Base-by-base conservation (phyloP, 1,140 invertebrate genomes). In the Aphelenchoides avenae region DNA sequence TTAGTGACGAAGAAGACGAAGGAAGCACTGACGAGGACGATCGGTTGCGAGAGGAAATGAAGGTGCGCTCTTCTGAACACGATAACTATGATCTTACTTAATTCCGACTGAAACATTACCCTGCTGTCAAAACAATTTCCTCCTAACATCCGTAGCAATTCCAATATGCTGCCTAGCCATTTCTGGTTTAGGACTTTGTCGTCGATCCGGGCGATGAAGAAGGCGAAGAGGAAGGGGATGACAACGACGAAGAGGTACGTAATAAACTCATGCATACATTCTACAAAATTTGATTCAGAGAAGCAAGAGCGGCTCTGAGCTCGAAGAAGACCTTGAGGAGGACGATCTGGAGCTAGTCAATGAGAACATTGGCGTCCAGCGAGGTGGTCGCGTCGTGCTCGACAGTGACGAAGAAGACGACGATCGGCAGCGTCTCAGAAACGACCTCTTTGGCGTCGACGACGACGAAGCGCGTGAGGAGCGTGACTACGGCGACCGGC, bases 261-360 rank as follows among this genome's bases (percentile, higher is more conserved):
- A 73, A 74, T 55, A 58, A 66, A 6, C 73, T 73, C 60, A 9
- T 30, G 1, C 3, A 20, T n/a, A n/a, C n/a, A n/a, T n/a, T n/a
- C n/a, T n/a, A n/a, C n/a, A n/a, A n/a, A n/a, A n/a, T n/a, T 26
- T 31, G 31, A 40, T 66, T 39, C 33, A 60, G 63, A 57, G 58
- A 58, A 57, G 57, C 29, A 44, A 70, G 72, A 42, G 72, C 67
- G 40, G 75, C 11, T 65, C 59, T 1, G 79, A 79, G 61, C 34
- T 31, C 20, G 20, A 41, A 27, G 91, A 95, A 79, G 83, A 89
- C 43, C 80, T 97, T 0, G 90, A 94, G 79, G 93, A 97, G 78
- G 93, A 97, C 73, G 93, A 97, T 83, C 93, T 92, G 78, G 93
- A 96, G 81, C 82, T 99, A 5, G 85, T 99, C 66, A 91, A 97